These are phyloP conservation scores for Varanus komodoensis DNA, from an alignment of 2,113 vertebrate genomes.

Conservation along the genomic window DNA sequence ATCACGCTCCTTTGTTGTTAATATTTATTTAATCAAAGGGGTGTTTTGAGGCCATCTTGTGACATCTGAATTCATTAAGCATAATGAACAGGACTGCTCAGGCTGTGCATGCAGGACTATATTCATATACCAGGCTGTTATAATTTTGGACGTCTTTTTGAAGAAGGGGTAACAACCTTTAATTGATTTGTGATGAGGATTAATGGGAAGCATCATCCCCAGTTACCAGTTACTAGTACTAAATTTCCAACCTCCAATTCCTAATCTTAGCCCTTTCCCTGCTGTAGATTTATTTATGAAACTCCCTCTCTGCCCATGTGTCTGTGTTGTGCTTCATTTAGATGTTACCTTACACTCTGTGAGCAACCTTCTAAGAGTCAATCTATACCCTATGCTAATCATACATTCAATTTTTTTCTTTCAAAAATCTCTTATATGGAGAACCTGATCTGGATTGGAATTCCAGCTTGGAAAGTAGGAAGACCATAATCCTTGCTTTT, in stretches of 20 bases:
- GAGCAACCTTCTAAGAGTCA: neutral
- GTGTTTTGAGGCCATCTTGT: neutral
- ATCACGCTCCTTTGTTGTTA: neutral
- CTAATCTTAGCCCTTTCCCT: neutral
- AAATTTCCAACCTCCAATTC: neutral
- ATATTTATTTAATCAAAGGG: neutral
- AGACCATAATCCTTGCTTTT: neutral
- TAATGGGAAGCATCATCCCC: neutral
- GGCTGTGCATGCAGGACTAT: neutral
- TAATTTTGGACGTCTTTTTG: neutral
- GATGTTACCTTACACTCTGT: conserved; percentile 10
- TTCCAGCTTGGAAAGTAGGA: neutral
- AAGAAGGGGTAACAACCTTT: neutral
- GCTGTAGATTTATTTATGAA: neutral
- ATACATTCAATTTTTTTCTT: neutral
- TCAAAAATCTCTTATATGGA: neutral
- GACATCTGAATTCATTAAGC: neutral
- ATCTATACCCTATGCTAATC: neutral
- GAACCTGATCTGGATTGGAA: neutral
- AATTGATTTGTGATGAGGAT: neutral
- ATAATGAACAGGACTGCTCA: neutral
- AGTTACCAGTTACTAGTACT: neutral
- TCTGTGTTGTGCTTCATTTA: conserved; percentile 10
- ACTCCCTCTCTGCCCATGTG: no score
- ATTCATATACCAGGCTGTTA: neutral